Percentiles rank a stretch among this genome's conserved stretches.
phyloP scores from a whole-genome alignment of 2,113 vertebrate species.

The Psittacus erithacus region DNA sequence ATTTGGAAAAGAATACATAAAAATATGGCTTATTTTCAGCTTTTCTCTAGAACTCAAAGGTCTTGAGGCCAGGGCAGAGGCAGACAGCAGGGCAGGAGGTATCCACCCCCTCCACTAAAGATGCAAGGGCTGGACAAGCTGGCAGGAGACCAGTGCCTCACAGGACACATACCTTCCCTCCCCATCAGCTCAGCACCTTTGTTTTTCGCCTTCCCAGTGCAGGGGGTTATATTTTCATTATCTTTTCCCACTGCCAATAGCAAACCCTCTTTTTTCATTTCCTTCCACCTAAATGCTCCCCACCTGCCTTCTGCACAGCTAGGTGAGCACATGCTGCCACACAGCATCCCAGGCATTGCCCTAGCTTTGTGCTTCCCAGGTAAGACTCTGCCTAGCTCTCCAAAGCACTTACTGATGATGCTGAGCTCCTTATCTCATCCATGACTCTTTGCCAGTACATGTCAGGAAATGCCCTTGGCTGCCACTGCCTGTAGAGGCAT shows the following conservation, averaged over 20 bases:
- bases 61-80: not conserved
- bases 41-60: not conserved
- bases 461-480: not conserved
- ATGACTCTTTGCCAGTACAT: not conserved
- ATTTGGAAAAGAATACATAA: not conserved
- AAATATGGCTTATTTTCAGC: not conserved
- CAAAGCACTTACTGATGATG: not conserved
- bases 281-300: not conserved
- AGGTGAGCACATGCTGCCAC: not conserved
- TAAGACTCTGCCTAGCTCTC: not conserved
- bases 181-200: not conserved
- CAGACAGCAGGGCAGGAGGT: fast-evolving
- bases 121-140: not conserved
- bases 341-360: not conserved
- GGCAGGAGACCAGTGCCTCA: not conserved
- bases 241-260: not conserved
- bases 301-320: not conserved
- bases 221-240: not conserved
- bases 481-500: not conserved
- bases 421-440: not conserved
- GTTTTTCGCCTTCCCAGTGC: not conserved
- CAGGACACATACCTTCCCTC: fast-evolving
- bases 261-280: not conserved
- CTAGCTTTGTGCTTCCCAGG: not conserved
- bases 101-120: not conserved